Evolutionary conservation across 1,140 invertebrate species (phyloP).

Genomic region (Epicauta chinensis): DNA sequence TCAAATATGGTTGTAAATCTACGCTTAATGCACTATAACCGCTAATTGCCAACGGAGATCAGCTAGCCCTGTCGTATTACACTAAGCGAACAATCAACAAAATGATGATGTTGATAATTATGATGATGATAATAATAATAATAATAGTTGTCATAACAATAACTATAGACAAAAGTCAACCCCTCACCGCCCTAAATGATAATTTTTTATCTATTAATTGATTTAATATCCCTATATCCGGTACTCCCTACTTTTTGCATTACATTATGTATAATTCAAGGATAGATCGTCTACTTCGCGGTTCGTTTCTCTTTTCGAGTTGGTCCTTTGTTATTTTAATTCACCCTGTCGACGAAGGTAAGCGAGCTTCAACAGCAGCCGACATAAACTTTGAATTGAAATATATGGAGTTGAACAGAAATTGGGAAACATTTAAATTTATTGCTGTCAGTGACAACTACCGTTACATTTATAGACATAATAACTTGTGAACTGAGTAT

Average conservation of each 20-base stretch:
- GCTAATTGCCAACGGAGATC: constrained; percentile 11
- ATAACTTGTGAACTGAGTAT: constrained; percentile 11
- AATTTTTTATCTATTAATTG: too few species aligned
- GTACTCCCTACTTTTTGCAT: too few species aligned
- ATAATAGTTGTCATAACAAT: too few species aligned
- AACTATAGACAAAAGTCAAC: too few species aligned
- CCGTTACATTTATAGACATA: constrained; percentile 11
- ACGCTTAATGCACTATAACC: constrained; percentile 16
- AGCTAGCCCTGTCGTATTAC: not conserved
- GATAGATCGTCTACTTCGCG: constrained; percentile 30
- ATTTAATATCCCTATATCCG: too few species aligned
- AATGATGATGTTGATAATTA: too few species aligned
- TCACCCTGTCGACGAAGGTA: constrained; percentile 21
- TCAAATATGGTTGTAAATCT: constrained; percentile 13
- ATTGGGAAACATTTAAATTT: constrained; percentile 17
- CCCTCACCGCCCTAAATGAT: too few species aligned
- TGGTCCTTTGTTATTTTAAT: constrained; percentile 33
- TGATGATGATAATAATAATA: too few species aligned
- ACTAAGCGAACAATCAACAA: too few species aligned
- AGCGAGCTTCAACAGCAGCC: constrained; percentile 12
- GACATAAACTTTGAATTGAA: constrained; percentile 9
- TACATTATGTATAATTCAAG: too few species aligned
- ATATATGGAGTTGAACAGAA: constrained; percentile 15
- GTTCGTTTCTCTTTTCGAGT: constrained; percentile 27
- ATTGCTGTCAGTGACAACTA: constrained; percentile 13